Conservation (phyloP, 2,797 vertebrate genomes). For the Moxostoma hubbsi region DNA sequence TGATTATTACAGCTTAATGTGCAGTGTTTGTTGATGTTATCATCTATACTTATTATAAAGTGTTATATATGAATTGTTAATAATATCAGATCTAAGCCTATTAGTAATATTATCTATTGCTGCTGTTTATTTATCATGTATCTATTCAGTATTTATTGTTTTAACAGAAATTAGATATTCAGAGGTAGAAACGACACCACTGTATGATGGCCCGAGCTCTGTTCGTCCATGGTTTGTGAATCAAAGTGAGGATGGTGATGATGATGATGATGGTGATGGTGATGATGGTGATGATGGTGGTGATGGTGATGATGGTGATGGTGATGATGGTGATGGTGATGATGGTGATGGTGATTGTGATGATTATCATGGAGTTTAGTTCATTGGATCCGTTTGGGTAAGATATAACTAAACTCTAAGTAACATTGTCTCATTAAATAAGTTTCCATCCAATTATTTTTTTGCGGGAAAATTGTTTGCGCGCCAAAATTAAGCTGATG, state of each 20-base stretch:
- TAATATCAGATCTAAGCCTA: too few relatives aligned
- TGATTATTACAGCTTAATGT: too few relatives aligned
- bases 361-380: neutral
- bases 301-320: neutral
- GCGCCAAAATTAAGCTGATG: too few relatives aligned
- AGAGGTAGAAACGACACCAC: conserved; percentile 7
- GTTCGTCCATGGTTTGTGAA: conserved; percentile 11
- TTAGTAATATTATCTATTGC: too few relatives aligned
- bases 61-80: too few relatives aligned
- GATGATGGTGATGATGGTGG: neutral
- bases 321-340: neutral
- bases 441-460: too few relatives aligned
- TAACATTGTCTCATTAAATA: too few relatives aligned
- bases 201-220: neutral
- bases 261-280: neutral
- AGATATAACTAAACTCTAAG: neutral
- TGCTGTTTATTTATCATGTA: too few relatives aligned
- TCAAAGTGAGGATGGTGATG: too few relatives aligned
- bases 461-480: too few relatives aligned
- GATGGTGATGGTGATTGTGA: neutral
- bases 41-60: too few relatives aligned
- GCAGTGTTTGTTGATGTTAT: too few relatives aligned
- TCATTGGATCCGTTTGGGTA: neutral
- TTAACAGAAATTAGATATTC: neutral
- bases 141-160: neutral